Evolutionary conservation across 2,888 invertebrate species (phyloP), one percentile per base, ranked within the genome.

Genomic region (Nomada hirtipes): DNA sequence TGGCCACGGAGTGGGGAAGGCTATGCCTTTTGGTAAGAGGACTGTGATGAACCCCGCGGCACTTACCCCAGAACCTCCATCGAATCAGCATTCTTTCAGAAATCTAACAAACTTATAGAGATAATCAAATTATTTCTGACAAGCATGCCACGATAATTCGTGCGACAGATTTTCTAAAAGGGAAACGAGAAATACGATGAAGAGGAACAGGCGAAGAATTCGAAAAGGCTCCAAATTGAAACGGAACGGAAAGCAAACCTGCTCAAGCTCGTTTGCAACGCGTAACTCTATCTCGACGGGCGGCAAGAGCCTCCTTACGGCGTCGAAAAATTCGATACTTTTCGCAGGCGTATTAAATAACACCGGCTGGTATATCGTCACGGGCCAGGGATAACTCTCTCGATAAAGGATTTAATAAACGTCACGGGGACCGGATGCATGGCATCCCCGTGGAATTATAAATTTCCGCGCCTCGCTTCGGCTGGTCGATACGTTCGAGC

Each of bases 401-500:
- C 70, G 68, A 68, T 71, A 75, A 79, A 75, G 67, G 75, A 82
- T 82, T 71, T 79, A 82, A 79, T 82, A 79, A 82, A 82, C 71
- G 74, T 82, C 79, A 63, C 57, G 18, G 44, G 50, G 15, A 15
- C 15, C n/a, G 53, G 63, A 68, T 79, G 67, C 79, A 57, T 52
- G 55, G 55, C 44, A 53, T 82, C 61, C 65, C 59, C 26, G 63
- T 53, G 79, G 75, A 79, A 82, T 79, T 71, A 82, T 82, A 82
- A 72, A 82, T 82, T 82, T 79, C 68, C 71, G 44, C 68, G 71
- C 4, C 7, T 29, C 63, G 15, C 57, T 2, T 9, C 50, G 10
- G 7, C 36, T 53, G 64, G 36, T 82, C 75, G 79, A 79, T 82
- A 79, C 82, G 47, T 71, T 79, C 63, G 55, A 59, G 42, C 60